Conservation (phyloP, 2,888 invertebrate genomes). For the Eupithecia dodoneata region DNA sequence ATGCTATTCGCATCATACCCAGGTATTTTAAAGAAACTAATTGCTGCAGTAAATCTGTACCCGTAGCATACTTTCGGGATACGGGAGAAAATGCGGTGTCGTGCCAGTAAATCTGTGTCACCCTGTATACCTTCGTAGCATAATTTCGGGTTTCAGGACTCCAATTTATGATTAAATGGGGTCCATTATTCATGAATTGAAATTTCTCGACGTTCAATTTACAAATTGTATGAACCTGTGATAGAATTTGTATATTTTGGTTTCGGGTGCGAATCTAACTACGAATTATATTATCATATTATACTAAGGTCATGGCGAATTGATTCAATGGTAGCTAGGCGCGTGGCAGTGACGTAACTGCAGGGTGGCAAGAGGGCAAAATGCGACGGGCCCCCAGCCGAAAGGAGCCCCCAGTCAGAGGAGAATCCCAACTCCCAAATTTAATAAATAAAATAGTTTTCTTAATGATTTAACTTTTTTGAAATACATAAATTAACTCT, state of each 20-base stretch:
- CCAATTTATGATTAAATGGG: slow-evolving; percentile 11
- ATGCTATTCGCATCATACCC: not conserved
- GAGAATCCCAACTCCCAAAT: too few species aligned
- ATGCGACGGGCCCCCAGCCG: too few species aligned
- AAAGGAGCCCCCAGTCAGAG: too few species aligned
- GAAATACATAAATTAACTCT: too few species aligned
- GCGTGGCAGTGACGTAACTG: too few species aligned
- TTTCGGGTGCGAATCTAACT: not conserved
- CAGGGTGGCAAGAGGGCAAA: too few species aligned
- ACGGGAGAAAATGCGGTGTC: not conserved
- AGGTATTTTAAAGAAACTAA: not conserved
- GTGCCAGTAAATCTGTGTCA: not conserved
- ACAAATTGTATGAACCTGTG: slow-evolving; percentile 23
- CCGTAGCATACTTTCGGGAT: not conserved
- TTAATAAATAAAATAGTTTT: too few species aligned
- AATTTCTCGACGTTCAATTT: slow-evolving; percentile 16
- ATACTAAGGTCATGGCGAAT: not conserved
- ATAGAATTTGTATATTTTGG: slow-evolving; percentile 7
- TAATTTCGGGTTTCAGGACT: slow-evolving; percentile 4
- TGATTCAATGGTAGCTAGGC: not conserved
- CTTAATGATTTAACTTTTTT: too few species aligned
- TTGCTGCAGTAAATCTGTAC: not conserved
- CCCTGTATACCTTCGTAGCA: not conserved
- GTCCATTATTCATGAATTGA: slow-evolving; percentile 21
- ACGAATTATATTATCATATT: not conserved